Evolutionary conservation across 2,797 vertebrate species (phyloP).

Genomic region (Anisognathus igniventris): DNA sequence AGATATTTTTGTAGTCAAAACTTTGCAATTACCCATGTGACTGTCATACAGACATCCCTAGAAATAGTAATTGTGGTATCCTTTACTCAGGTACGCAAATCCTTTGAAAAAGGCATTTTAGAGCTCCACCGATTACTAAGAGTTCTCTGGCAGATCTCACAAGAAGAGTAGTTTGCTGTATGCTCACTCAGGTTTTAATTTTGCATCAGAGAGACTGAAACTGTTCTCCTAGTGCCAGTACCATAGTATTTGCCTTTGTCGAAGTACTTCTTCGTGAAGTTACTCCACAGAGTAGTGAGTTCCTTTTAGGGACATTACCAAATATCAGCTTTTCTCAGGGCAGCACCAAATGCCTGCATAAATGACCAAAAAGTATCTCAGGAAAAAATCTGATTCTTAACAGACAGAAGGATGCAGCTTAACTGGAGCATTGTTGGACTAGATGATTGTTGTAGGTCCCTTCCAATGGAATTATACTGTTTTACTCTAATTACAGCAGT

Average conservation of each 20-base stretch:
- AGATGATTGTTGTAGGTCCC: neutral
- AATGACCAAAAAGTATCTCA: neutral
- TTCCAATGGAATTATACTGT: neutral
- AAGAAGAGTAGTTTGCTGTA: neutral
- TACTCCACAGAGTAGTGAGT: neutral
- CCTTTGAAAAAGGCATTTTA: neutral
- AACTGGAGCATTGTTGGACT: neutral
- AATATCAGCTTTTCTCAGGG: neutral
- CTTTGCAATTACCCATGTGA: neutral
- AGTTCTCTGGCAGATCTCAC: neutral
- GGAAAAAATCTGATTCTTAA: neutral
- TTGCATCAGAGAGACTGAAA: neutral
- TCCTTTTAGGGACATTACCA: neutral
- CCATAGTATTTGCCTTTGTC: neutral
- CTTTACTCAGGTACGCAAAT: neutral
- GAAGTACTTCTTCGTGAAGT: neutral
- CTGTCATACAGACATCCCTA: neutral
- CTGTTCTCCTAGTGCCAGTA: neutral
- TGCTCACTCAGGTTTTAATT: neutral
- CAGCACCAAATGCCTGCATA: neutral
- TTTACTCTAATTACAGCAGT: neutral
- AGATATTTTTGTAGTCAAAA: neutral
- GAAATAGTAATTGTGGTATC: neutral
- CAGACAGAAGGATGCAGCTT: neutral
- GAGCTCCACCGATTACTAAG: neutral